Evolutionary conservation across 2,888 invertebrate species (phyloP).

Genomic region (Meta bourneti): DNA sequence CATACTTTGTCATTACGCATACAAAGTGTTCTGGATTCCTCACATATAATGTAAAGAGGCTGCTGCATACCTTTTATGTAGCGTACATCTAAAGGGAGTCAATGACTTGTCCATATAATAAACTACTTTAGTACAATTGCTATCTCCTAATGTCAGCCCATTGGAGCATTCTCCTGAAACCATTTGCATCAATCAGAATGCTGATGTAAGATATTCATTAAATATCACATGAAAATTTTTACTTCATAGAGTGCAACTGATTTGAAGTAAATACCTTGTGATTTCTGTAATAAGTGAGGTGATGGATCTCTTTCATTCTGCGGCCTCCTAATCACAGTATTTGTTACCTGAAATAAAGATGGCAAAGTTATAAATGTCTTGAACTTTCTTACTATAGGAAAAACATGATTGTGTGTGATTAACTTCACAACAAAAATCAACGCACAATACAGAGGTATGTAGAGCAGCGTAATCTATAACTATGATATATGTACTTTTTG

Average conservation of each 20-base stretch:
- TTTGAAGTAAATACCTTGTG: neutral
- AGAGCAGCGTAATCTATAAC: too few relatives aligned
- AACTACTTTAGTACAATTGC: slow-evolving; percentile 80
- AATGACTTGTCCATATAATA: slow-evolving; percentile 82
- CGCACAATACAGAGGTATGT: too few relatives aligned
- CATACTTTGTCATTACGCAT: slow-evolving; percentile 79
- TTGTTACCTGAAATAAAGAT: slow-evolving; percentile 34
- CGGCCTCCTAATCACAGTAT: slow-evolving; percentile 27
- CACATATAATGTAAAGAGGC: too few relatives aligned
- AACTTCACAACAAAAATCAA: too few relatives aligned
- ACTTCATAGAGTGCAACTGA: too few relatives aligned
- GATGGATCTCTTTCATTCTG: slow-evolving; percentile 40
- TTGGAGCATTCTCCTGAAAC: slow-evolving; percentile 54
- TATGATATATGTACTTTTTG: too few relatives aligned
- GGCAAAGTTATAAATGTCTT: too few relatives aligned
- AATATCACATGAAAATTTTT: too few relatives aligned
- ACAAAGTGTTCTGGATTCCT: slow-evolving; percentile 79
- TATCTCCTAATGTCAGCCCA: slow-evolving; percentile 45
- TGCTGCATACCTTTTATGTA: slow-evolving; percentile 80
- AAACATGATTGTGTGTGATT: too few relatives aligned
- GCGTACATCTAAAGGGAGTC: slow-evolving; percentile 81
- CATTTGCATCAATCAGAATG: neutral
- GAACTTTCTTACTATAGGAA: too few relatives aligned
- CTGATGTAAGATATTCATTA: too few relatives aligned
- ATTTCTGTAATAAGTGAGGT: neutral